A percentile compares a stretch with the other conserved stretches of the same genome.
Evolutionary conservation across 2,113 vertebrate species (phyloP).

Genomic region (Labeo catla): DNA sequence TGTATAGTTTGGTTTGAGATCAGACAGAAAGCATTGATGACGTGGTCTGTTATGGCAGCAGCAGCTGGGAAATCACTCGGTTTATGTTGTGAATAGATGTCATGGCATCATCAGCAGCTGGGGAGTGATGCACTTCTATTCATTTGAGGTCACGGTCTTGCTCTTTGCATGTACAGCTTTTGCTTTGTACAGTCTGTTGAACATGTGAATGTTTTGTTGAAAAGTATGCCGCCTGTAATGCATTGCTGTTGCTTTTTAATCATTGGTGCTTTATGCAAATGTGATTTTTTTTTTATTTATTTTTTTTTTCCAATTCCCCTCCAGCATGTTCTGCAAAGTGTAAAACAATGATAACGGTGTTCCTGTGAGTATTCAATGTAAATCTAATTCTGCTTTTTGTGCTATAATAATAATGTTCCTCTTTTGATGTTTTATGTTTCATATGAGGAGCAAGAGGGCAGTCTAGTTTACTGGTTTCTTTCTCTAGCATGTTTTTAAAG

Average conservation of each 20-base stretch:
- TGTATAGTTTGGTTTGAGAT: not conserved
- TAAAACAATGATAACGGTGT: not conserved
- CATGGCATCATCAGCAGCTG: not conserved
- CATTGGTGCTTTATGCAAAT: not conserved
- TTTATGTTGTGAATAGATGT: not conserved
- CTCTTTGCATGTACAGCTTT: conserved; percentile 6
- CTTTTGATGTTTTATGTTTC: not conserved
- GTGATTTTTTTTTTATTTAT: not conserved
- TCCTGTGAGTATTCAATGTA: not conserved
- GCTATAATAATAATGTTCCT: not conserved
- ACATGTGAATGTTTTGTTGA: not conserved
- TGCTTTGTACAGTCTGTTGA: not conserved
- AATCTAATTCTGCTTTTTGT: not conserved
- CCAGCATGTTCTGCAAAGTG: conserved; percentile 9
- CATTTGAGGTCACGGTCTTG: not conserved
- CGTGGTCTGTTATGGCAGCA: not conserved
- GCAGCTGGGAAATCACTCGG: not conserved
- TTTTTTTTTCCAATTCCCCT: not conserved
- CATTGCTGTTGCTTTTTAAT: not conserved
- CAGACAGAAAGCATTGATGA: not conserved
- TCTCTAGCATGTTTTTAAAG: conserved; percentile 6
- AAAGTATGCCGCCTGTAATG: not conserved
- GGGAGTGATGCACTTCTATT: not conserved
- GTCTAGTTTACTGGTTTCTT: not conserved
- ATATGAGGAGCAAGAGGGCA: not conserved